These are phyloP conservation scores for Phenganax marumi DNA, from an alignment of 92 coral and sea anemone species.

Conservation along the genomic window DNA sequence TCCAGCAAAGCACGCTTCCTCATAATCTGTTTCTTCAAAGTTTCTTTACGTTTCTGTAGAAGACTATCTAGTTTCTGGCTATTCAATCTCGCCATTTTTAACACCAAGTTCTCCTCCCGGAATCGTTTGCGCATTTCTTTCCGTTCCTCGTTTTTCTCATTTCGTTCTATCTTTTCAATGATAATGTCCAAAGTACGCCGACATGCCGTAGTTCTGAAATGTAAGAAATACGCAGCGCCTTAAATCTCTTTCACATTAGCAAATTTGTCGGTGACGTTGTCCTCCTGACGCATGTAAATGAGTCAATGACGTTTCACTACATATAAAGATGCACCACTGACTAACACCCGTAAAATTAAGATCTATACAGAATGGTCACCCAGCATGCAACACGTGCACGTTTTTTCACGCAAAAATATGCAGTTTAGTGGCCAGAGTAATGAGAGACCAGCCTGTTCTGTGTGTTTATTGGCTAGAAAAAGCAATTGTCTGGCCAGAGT, in stretches of 20 bases:
- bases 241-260: background rate
- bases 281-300: too few species aligned
- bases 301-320: too few species aligned
- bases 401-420: too few species aligned
- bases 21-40: constrained; percentile 79
- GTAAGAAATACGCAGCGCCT: background rate
- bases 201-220: constrained; percentile 69
- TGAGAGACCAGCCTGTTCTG: too few species aligned
- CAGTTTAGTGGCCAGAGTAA: too few species aligned
- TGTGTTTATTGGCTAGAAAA: too few species aligned
- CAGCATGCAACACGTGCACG: too few species aligned
- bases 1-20: constrained; percentile 82
- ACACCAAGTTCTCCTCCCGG: constrained; percentile 62
- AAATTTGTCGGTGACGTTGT: too few species aligned
- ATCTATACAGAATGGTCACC: too few species aligned
- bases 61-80: constrained; percentile 71
- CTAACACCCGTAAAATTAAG: too few species aligned
- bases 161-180: constrained; percentile 83
- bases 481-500: too few species aligned
- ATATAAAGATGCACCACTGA: too few species aligned
- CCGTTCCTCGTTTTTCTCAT: constrained; percentile 70
- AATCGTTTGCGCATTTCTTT: constrained; percentile 74
- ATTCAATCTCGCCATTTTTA: constrained; percentile 71
- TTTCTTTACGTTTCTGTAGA: constrained; percentile 84
- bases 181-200: constrained; percentile 76